A percentile compares a stretch with the other conserved stretches of the same genome.
Evolutionary conservation across 2,888 invertebrate species (phyloP).

Genomic region (Limnephilus lunatus): DNA sequence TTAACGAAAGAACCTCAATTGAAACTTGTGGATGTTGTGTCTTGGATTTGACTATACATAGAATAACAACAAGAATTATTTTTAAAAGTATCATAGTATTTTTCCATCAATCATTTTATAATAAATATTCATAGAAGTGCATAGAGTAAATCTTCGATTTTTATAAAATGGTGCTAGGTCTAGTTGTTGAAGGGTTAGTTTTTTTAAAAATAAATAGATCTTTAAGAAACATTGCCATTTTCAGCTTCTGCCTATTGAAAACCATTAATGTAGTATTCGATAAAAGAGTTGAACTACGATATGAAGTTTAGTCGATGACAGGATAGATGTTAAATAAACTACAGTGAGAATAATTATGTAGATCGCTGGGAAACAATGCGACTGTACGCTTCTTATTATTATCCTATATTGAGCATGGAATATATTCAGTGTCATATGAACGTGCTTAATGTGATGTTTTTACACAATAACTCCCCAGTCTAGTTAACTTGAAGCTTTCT

Average conservation of each 20-base stretch:
- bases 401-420: not conserved
- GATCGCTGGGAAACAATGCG: not conserved
- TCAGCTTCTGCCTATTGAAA: not conserved
- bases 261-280: not conserved
- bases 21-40: too few relatives aligned
- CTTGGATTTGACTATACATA: too few relatives aligned
- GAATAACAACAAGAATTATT: too few relatives aligned
- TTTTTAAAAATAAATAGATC: slow-evolving; percentile 8
- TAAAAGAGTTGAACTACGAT: not conserved
- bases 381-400: slow-evolving; percentile 39
- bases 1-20: too few relatives aligned
- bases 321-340: not conserved
- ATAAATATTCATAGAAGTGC: not conserved
- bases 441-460: not conserved
- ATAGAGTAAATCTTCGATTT: not conserved
- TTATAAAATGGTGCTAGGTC: not conserved
- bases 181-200: not conserved
- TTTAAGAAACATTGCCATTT: not conserved
- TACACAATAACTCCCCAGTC: not conserved
- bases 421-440: not conserved
- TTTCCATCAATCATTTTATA: not conserved
- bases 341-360: slow-evolving; percentile 9
- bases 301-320: not conserved
- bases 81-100: too few relatives aligned
- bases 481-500: not conserved